These are phyloP conservation scores for Neolamprologus sp. DNA, from an alignment of 2,113 vertebrate genomes.

Conservation along the genomic window DNA sequence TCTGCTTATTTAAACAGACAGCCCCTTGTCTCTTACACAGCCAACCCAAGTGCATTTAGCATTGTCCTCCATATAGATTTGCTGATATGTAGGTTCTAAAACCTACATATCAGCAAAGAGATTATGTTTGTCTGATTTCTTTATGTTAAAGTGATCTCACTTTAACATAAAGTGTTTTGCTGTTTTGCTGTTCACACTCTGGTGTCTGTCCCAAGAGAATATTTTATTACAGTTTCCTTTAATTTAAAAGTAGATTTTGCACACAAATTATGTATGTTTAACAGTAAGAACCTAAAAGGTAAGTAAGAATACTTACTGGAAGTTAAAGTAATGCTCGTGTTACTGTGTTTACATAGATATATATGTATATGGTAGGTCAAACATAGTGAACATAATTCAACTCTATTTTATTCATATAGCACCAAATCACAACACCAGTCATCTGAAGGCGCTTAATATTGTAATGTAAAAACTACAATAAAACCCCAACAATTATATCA, in stretches of 20 bases:
- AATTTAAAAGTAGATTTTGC: background rate
- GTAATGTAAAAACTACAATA: background rate
- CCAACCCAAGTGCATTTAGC: too few relatives aligned
- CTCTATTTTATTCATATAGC: background rate
- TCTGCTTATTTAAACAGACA: too few relatives aligned
- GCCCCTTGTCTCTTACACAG: too few relatives aligned
- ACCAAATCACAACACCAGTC: background rate
- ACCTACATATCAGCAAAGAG: too few relatives aligned
- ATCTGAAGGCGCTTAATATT: background rate
- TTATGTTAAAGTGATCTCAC: background rate
- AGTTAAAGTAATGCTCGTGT: background rate
- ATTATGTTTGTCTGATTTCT: slow-evolving; percentile 5
- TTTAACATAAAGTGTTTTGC: background rate
- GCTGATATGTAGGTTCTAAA: too few relatives aligned
- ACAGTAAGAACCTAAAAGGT: background rate
- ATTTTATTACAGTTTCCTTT: background rate
- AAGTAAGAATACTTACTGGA: background rate
- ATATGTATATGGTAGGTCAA: background rate
- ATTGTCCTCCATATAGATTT: too few relatives aligned
- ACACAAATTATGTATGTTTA: background rate
- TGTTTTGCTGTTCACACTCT: background rate
- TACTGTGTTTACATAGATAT: background rate
- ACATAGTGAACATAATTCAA: background rate
- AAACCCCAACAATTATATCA: background rate
- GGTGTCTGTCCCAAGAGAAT: background rate